Base-by-base conservation (phyloP, 2,113 vertebrate genomes). In the Hippocampus barbouri region DNA sequence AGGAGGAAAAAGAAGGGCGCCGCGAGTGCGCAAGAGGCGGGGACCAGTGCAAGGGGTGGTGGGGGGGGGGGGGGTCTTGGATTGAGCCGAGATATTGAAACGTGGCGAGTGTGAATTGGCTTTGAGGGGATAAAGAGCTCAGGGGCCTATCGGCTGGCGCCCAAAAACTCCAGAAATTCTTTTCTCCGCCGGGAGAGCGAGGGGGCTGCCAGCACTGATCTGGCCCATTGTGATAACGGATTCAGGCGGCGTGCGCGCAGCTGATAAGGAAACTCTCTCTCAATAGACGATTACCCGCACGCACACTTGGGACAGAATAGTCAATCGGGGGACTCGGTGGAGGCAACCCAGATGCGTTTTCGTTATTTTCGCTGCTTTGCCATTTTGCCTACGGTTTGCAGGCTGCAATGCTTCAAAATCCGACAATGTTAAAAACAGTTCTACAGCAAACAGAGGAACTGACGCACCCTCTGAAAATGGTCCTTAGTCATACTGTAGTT, bases 221-320 rank as follows among this genome's bases (percentile, higher is more conserved):
- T 94, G 94, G 79, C 74, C 91, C 90, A 91, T 92, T 89, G 87
- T 94, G 95, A 96, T 96, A 95, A 94, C 88, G 88, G 80, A 93
- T 94, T 93, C 88, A 94, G 91, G 93, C 89, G 88, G 92, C 92
- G 93, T 96, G 95, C 91, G 83, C 88, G 84, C 91, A 81, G 81
- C 85, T 91, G 94, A 95, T 97, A 98, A 97, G 93, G 90, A 91
- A 91, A 90, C 85, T 84, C 87, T 91, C 90, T 91, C 89, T 92
- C 90, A 91, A 90, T 90, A 89, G 85, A 90, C 83, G 92, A 91
- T 90, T 91, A 91, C 86, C 85, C 88, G 64, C 43, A 73, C 85
- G 81, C 88, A 89, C 59, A 8, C 90, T 92, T 80, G 81, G 89
- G 83, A 87, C 81, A 87, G 90, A 90, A 89, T 87, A 88, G 87